phyloP scores from a whole-genome alignment of 2,113 vertebrate genomes.

The Arvicanthis niloticus region DNA sequence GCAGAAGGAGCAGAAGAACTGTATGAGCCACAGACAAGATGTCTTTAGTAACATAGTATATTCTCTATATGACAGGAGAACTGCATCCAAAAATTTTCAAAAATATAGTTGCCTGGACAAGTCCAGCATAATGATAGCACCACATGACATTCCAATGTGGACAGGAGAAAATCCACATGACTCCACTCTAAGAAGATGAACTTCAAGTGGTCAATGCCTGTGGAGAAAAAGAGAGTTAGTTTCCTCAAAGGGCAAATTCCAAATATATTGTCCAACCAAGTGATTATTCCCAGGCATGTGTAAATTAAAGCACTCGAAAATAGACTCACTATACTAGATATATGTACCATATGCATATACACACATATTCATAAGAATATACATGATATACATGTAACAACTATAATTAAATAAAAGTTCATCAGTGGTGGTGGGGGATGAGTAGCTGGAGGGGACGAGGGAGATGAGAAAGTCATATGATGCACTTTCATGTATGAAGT shows the following conservation, averaged over 20 bases:
- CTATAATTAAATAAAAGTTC: background rate
- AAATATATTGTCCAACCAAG: background rate
- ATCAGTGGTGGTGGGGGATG: background rate
- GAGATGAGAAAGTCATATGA: background rate
- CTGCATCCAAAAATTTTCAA: background rate
- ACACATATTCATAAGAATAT: background rate
- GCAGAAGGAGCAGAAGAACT: background rate
- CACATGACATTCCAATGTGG: background rate
- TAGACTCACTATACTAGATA: background rate
- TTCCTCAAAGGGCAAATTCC: background rate
- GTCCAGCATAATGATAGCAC: background rate
- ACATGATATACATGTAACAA: background rate
- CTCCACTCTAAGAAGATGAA: background rate
- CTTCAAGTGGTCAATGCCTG: background rate
- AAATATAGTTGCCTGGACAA: background rate
- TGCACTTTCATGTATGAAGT: background rate
- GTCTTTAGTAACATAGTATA: background rate
- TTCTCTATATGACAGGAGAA: background rate
- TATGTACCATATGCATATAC: background rate
- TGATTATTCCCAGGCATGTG: no score
- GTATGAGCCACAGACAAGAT: background rate
- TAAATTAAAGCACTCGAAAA: background rate
- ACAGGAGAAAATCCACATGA: background rate
- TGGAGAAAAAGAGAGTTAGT: background rate
- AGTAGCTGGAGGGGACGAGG: background rate